Evolutionary conservation across 1,140 invertebrate species (phyloP), one percentile per base, ranked within the genome.

Genomic region (Meloidogyne floridensis): DNA sequence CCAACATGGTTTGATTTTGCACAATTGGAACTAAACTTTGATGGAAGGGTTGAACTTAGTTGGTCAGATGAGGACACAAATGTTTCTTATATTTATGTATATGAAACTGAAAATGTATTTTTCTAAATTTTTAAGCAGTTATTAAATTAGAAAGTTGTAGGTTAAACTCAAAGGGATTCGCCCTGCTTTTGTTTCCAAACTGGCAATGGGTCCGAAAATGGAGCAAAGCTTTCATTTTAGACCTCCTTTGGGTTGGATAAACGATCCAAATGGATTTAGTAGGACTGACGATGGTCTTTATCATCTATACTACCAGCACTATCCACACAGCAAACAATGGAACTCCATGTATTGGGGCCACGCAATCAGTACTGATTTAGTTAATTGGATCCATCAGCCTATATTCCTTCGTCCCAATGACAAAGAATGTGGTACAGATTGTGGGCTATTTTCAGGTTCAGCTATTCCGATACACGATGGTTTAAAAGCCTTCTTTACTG

Each of bases 221-320:
- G 43, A 54, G 5, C 42, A 71, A 65, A 79, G 42, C 10, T 79
- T 79, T 53, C 77, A 79, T n/a, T 79, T 79, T 20, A 53, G 51
- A 5, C 18, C 77, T 20, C 77, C 77, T 47, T 71, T 79, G 77
- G 77, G 77, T 9, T 79, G 77, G 77, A 79, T 13, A n/a, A 79
- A 79, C 59, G 77, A 79, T 53, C 65, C 77, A 10, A 69, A 54
- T 72, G 77, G 77, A n/a, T 79, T 79, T 72, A 79, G 77, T 18
- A 20, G 77, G n/a, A 71, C 77, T 0, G 15, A 18, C 8, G 77
- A 79, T 51, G 59, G 59, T 5, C 42, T 79, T 18, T 79, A 72
- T 72, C 77, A 79, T 53, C 10, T 79, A 7, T 79, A 51, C 32
- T 79, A 79, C 43, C 77, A 79, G 18, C 77, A 69, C 10, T 79